These are phyloP conservation scores for Gymnorhina tibicen DNA, from an alignment of 2,113 vertebrate genomes.

Conservation along the genomic window DNA sequence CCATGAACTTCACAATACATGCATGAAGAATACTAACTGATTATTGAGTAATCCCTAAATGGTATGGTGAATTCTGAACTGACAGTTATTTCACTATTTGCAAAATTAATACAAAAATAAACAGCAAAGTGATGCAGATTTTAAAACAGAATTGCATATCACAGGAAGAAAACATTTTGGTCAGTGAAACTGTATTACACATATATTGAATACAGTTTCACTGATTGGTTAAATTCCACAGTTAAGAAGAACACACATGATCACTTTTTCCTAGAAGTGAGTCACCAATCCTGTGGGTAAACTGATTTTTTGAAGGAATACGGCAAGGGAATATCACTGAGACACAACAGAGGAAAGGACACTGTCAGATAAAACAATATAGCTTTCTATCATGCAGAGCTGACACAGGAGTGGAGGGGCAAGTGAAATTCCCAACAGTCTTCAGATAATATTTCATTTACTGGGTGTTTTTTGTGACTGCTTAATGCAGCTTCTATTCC, in stretches of 20 bases:
- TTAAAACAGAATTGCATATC: background rate
- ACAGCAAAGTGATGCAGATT: background rate
- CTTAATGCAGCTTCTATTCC: background rate
- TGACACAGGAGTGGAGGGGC: background rate
- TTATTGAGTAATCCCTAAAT: background rate
- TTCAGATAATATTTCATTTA: constrained; percentile 9
- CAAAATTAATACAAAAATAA: background rate
- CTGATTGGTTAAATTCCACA: background rate
- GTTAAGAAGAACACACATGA: background rate
- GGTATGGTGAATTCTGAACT: background rate
- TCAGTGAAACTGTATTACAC: background rate
- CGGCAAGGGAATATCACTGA: background rate
- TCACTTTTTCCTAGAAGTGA: background rate
- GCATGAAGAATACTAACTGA: background rate
- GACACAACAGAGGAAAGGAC: background rate
- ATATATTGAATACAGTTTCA: background rate
- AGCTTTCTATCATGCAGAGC: background rate
- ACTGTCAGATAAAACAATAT: background rate
- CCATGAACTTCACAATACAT: background rate
- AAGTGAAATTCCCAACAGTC: background rate
- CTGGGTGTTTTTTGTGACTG: background rate
- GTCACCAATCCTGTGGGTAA: background rate
- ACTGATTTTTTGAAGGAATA: background rate
- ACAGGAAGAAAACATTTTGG: background rate
- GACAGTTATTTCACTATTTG: background rate